A percentile compares a stretch with the other conserved stretches of the same genome.
phyloP scores from a whole-genome alignment of 2,113 vertebrate genomes.

The Indicator indicator region DNA sequence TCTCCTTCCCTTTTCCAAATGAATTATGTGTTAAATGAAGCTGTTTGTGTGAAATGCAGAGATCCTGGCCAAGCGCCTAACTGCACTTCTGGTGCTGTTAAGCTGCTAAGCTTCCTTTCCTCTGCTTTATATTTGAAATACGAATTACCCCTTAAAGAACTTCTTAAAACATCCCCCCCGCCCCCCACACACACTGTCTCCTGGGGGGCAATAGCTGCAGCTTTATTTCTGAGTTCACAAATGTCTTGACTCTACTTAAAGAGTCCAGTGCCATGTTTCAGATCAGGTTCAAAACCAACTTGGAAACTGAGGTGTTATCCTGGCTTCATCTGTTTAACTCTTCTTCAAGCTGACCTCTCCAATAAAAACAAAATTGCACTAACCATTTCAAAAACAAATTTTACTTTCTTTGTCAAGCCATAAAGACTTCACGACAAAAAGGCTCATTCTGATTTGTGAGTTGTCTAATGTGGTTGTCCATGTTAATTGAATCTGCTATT shows the following conservation, averaged over 20 bases:
- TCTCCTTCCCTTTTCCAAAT: background rate
- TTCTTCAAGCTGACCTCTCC: slow-evolving; percentile 65
- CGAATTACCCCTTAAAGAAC: background rate
- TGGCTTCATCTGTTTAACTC: slow-evolving; percentile 47
- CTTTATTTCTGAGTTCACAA: slow-evolving; percentile 47
- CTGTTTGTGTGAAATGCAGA: background rate
- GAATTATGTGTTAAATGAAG: slow-evolving; percentile 7
- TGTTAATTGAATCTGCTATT: background rate
- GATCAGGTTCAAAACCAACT: slow-evolving; percentile 28
- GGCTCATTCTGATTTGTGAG: background rate
- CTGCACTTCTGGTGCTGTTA: slow-evolving; percentile 12
- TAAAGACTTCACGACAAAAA: slow-evolving; percentile 45
- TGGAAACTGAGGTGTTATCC: slow-evolving; percentile 38
- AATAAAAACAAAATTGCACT: slow-evolving; percentile 79
- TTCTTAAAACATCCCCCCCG: background rate
- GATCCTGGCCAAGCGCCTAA: background rate
- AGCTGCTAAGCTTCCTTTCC: background rate
- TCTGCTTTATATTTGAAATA: background rate
- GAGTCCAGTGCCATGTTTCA: slow-evolving; percentile 34
- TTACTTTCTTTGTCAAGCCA: slow-evolving; percentile 56
- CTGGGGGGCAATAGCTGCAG: background rate
- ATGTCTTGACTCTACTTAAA: background rate
- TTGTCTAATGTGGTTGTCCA: slow-evolving; percentile 3
- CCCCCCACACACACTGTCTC: background rate
- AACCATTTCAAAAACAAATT: slow-evolving; percentile 47